Conservation (phyloP, 2,113 vertebrate species). For the Oenanthe melanoleuca region DNA sequence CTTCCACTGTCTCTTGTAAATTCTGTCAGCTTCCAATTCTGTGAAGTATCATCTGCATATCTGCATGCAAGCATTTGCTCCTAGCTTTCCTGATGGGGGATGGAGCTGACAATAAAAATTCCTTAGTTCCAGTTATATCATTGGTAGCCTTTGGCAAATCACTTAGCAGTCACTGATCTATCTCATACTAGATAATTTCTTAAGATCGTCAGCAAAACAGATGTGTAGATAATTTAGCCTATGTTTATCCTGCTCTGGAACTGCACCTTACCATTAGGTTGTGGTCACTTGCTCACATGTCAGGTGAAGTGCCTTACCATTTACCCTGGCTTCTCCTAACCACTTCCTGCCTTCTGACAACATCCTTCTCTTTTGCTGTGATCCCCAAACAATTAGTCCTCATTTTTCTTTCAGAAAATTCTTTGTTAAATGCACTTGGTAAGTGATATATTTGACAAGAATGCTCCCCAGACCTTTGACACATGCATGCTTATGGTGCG, state of each 20-base stretch:
- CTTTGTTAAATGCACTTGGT: not conserved
- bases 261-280: not conserved
- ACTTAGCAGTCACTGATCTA: not conserved
- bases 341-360: constrained; percentile 32
- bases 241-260: not conserved
- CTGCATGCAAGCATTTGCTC: not conserved
- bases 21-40: not conserved
- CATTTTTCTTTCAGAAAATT: not conserved
- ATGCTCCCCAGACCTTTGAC: not conserved
- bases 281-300: not conserved
- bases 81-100: not conserved
- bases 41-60: not conserved
- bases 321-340: not conserved
- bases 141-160: not conserved
- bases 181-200: not conserved
- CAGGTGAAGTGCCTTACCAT: not conserved
- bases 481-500: not conserved
- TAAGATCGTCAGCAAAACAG: not conserved
- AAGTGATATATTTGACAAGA: not conserved
- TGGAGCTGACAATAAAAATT: not conserved
- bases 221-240: not conserved
- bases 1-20: not conserved
- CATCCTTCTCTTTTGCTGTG: not conserved
- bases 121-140: not conserved
- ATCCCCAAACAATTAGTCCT: not conserved